Base-by-base conservation (phyloP, 1,140 invertebrate species). In the Calosoma granatense region DNA sequence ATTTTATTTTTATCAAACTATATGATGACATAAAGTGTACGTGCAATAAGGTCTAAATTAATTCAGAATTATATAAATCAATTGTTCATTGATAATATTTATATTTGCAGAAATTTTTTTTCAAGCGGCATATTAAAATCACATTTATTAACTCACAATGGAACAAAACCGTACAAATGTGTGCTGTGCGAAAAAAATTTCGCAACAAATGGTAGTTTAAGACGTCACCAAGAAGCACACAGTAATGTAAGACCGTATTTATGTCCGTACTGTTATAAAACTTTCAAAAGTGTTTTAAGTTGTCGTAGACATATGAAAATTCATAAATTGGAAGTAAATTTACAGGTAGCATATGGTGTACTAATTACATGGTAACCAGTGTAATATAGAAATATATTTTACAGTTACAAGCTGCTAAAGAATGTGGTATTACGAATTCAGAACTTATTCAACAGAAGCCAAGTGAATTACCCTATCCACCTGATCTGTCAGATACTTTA, bases 301-400 rank as follows among this genome's bases (percentile, higher is more conserved):
- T 85, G 83, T 65, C 78, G 81, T 60, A 85, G 83, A 61, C 86
- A 88, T 64, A 86, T 88, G 70, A 82, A 82, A 62, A 79, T 79
- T 15, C 85, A 87, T 67, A 79, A 78, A 63, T 74, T 77, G 36
- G 81, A 85, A 57, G 6, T 36, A n/a, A 36, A n/a, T n/a, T 36
- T 36, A 36, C n/a, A n/a, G n/a, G n/a, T n/a, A n/a, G n/a, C n/a
- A n/a, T n/a, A n/a, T n/a, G n/a, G n/a, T n/a, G n/a, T n/a, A n/a
- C n/a, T n/a, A n/a, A n/a, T n/a, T n/a, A n/a, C n/a, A n/a, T n/a
- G n/a, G n/a, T n/a, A n/a, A n/a, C n/a, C n/a, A n/a, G n/a, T n/a
- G n/a, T n/a, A n/a, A n/a, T n/a, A n/a, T n/a, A n/a, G n/a, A n/a
- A n/a, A n/a, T n/a, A n/a, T n/a, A n/a, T n/a, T n/a, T n/a, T n/a